Evolutionary conservation across 2,888 invertebrate species (phyloP).

Genomic region (Keiferia lycopersicella): DNA sequence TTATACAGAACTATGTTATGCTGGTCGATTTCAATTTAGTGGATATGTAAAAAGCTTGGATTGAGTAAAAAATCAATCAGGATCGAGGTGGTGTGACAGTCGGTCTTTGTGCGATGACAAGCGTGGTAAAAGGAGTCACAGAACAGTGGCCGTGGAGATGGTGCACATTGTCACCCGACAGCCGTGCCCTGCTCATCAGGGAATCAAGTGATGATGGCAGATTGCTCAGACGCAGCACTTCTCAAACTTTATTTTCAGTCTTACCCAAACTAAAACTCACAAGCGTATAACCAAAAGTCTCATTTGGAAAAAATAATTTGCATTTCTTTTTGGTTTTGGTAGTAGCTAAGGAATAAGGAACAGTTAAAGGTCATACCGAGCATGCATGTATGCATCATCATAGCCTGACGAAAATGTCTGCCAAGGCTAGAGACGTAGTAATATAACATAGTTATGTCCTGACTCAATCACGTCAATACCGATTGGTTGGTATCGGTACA

Average conservation of each 20-base stretch:
- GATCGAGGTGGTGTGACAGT: slow-evolving; percentile 70
- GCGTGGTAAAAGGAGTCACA: slow-evolving; percentile 67
- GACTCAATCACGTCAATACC: slow-evolving; percentile 55
- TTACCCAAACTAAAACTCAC: no score
- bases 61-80: slow-evolving; percentile 75
- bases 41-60: slow-evolving; percentile 52
- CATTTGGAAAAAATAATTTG: no score
- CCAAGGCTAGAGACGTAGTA: slow-evolving; percentile 36
- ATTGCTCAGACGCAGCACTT: slow-evolving; percentile 49
- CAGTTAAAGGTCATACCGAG: no score
- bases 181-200: slow-evolving; percentile 52
- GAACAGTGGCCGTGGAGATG: slow-evolving; percentile 68
- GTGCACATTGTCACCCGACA: slow-evolving; percentile 65
- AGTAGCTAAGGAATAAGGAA: no score
- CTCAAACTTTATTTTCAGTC: slow-evolving; percentile 41
- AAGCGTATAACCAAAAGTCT: no score
- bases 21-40: slow-evolving; percentile 71
- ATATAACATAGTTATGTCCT: slow-evolving; percentile 47
- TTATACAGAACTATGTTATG: slow-evolving; percentile 47
- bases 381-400: no score
- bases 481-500: slow-evolving; percentile 36
- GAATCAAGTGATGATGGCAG: slow-evolving; percentile 46
- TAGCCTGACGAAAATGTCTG: neutral
- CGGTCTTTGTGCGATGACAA: slow-evolving; percentile 65
- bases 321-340: no score